Evolutionary conservation across 2,797 vertebrate genomes (phyloP), one percentile per base, ranked within the genome.

Genomic region (Lithobates sylvaticus): DNA sequence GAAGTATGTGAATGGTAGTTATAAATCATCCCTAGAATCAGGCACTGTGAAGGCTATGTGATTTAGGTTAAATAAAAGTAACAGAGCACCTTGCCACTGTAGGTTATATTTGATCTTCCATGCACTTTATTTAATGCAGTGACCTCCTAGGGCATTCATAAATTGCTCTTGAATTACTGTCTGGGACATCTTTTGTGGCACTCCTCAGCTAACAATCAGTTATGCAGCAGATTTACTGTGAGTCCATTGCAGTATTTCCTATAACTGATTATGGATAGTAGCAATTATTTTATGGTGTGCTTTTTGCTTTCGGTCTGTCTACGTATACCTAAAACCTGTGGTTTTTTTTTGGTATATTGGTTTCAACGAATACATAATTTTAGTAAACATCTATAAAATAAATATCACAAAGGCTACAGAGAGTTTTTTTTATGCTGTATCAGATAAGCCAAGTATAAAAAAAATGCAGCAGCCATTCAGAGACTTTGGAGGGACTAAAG

Each of bases 131-230:
- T 89, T 90, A 85, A 86, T 90, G 34, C 50, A 84, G 84, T 91
- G 85, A 87, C 86, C 84, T 89, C 81, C 86, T 77, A 78, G 76
- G 67, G 39, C 68, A 89, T 67, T 89, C 90, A 88, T 88, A 90
- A 91, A 91, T 87, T 91, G 58, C 78, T 92, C 90, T 90, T 90
- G 90, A 87, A 91, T 91, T 90, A 81, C 88, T 88, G 83, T 81
- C 72, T 79, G 89, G 36, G 61, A 29, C 88, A 78, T 85, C 64
- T 86, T 78, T 83, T 81, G 27, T 36, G 91, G 86, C 81, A 80
- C 47, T 71, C 27, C 21, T 85, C 72, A 85, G 89, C 86, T 32
- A 72, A 58, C 23, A 90, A 82, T 84, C 18, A 88, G 61, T 81
- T 89, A 84, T 84, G 50, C 74, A 89, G 76, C 69, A 74, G 83